Conservation (phyloP, 2,888 invertebrate species). For the Sphaerophoria taeniata region DNA sequence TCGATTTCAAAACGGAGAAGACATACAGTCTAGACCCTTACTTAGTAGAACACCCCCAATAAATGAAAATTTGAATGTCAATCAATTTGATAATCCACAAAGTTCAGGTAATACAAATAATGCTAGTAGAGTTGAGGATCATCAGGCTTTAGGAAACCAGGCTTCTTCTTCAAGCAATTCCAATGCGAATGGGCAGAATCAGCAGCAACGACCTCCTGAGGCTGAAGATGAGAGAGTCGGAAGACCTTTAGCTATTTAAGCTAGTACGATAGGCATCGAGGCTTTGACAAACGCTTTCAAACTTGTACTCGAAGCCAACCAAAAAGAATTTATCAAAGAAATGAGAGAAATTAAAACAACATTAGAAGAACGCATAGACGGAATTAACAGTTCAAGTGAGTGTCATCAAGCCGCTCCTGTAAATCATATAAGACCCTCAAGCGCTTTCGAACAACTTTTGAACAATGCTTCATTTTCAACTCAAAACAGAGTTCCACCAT, state of each 20-base stretch:
- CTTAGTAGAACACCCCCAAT: no score
- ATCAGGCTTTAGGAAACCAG: no score
- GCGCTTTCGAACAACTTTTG: conserved; percentile 11
- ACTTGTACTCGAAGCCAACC: conserved; percentile 12
- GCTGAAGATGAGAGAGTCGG: no score
- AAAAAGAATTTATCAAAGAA: conserved; percentile 7
- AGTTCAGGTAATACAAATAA: no score
- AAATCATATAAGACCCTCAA: background rate
- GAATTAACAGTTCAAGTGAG: background rate
- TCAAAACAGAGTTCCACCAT: background rate
- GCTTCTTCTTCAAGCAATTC: no score
- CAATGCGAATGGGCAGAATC: no score
- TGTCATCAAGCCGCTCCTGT: background rate
- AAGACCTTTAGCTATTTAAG: background rate
- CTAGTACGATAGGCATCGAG: background rate
- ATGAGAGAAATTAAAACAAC: background rate
- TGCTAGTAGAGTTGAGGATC: no score
- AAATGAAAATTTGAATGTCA: no score
- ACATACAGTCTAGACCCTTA: no score
- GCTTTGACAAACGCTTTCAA: conserved; percentile 6
- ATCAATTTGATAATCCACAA: no score
- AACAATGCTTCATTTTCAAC: conserved; percentile 5
- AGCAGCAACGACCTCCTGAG: no score
- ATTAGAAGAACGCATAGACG: background rate
- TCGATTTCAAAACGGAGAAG: background rate